phyloP scores from a whole-genome alignment of 2,113 vertebrate genomes.

The Dicaeum eximium region DNA sequence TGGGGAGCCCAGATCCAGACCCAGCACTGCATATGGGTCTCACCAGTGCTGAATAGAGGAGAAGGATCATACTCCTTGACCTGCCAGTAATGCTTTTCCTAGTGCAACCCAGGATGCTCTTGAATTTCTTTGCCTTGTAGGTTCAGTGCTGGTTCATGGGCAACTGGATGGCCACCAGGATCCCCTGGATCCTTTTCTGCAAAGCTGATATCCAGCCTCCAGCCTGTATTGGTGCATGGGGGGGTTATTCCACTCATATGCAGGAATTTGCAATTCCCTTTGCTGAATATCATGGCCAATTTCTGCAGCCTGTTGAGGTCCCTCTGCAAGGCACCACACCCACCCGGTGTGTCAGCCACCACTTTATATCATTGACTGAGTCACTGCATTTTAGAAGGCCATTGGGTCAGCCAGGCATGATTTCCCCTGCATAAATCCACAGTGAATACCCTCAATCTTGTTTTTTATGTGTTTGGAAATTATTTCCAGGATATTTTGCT shows the following conservation, averaged over 20 bases:
- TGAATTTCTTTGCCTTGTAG: not conserved
- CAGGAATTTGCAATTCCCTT: not conserved
- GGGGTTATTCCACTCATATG: not conserved
- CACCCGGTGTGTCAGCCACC: fast-evolving
- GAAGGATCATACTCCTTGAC: not conserved
- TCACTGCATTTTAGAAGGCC: not conserved
- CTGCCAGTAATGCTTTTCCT: not conserved
- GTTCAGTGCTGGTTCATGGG: not conserved
- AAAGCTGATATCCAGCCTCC: not conserved
- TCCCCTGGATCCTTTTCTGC: not conserved
- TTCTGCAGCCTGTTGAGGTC: not conserved
- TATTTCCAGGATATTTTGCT: not conserved
- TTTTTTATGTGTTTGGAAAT: not conserved
- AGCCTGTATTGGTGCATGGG: not conserved
- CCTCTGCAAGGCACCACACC: not conserved
- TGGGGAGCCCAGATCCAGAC: not conserved
- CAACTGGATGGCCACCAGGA: not conserved
- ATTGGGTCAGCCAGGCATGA: not conserved
- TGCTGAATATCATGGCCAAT: not conserved
- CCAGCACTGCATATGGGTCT: not conserved
- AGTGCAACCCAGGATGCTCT: not conserved
- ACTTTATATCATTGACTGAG: not conserved
- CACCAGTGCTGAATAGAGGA: not conserved
- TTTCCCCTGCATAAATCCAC: not conserved
- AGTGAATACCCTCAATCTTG: not conserved